Percentiles rank a stretch among this genome's conserved stretches.
Conservation (phyloP, 2,113 vertebrate genomes). For the Quiscalus mexicanus region DNA sequence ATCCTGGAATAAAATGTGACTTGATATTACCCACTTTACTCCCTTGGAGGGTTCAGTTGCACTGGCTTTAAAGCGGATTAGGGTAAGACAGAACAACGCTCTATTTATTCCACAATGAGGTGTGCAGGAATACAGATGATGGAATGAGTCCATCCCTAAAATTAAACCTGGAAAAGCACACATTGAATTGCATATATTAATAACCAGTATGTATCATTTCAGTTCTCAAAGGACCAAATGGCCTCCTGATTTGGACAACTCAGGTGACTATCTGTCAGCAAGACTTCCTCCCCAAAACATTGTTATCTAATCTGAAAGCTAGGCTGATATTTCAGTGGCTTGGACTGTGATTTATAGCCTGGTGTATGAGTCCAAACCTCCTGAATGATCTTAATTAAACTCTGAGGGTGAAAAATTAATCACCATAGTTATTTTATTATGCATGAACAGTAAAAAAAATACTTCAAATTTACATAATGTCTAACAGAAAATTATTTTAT, state of each 20-base stretch:
- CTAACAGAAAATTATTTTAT: constrained; percentile 29
- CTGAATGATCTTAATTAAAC: constrained; percentile 63
- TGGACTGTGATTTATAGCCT: constrained; percentile 13
- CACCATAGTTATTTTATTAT: constrained; percentile 39
- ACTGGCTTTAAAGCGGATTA: background rate
- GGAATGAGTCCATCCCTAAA: constrained; percentile 20
- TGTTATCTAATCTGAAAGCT: background rate
- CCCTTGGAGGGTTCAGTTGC: background rate
- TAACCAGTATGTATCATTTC: background rate
- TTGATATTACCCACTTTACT: background rate
- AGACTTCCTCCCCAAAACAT: background rate
- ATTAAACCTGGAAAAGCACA: constrained; percentile 34
- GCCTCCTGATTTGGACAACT: background rate
- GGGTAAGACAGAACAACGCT: background rate
- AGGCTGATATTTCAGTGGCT: constrained; percentile 4
- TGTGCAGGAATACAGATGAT: background rate
- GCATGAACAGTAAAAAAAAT: constrained; percentile 26
- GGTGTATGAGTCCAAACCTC: background rate
- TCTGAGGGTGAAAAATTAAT: constrained; percentile 60
- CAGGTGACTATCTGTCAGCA: background rate
- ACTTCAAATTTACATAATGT: constrained; percentile 51
- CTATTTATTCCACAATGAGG: constrained; percentile 12
- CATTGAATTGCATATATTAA: background rate
- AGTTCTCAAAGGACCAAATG: background rate
- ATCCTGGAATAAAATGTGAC: background rate